Evolutionary conservation across 1,140 invertebrate species (phyloP), one percentile per base, ranked within the genome.

Genomic region (Trichonephila inaurata): DNA sequence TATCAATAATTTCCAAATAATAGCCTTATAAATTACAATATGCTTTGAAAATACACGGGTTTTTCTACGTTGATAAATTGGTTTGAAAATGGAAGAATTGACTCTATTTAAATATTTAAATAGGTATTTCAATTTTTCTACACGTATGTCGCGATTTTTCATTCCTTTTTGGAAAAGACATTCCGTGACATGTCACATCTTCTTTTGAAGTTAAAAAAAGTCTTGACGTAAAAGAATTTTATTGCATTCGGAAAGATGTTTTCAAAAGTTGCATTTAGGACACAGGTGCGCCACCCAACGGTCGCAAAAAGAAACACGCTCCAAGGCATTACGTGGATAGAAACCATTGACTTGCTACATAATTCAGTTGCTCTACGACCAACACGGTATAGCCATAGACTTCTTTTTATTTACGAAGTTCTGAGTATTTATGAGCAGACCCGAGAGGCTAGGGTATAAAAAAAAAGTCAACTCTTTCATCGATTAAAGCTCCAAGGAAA

Each of bases 401-500:
- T 44, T 91, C 72, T 82, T 91, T 91, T 82, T 62, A 82, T 91
- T 82, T 82, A 91, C 58, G 28, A 72, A 62, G 51, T 82, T 44
- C 66, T 91, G 69, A 91, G 89, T 91, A 91, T 91, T 91, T 91
- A 91, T 91, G 89, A 91, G 69, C 16, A 28, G 24, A 60, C 66
- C 72, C 44, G 24, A 82, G 44, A 90, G 64, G 69, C n/a, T 19
- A 87, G 28, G 40, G 8, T 24, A 91, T n/a, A n/a, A n/a, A 91
- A 91, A 91, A 82, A 82, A 33, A 33, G 69, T 82, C 14, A 89
- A 91, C 72, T 90, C 44, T 77, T 72, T 28, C 72, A 82, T 62
- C 89, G 89, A 91, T 91, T 91, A 91, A 91, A 91, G 61, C 72
- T 44, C 60, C 51, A 62, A 72, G 60, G 61, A 66, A 91, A 90